Conservation (phyloP, 2,113 vertebrate species). For the Rhinopomastus cyanomelas region DNA sequence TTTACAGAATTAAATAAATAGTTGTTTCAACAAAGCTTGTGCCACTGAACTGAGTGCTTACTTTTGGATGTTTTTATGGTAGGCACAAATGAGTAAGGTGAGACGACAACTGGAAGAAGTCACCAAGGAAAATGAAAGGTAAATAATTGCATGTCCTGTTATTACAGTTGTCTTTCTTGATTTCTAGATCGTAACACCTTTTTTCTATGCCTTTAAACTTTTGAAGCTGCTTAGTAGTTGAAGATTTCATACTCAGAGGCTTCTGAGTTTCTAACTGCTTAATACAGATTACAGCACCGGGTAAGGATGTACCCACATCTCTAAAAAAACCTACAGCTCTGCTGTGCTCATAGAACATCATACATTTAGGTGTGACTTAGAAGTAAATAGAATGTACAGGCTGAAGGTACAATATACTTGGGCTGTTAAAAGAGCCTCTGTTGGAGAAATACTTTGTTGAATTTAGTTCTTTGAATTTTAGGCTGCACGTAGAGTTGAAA, state of each 20-base stretch:
- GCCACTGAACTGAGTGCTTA: background rate
- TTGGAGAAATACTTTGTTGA: background rate
- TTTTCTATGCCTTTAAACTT: background rate
- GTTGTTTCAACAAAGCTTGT: background rate
- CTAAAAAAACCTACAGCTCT: background rate
- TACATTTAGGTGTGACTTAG: background rate
- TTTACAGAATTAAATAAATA: background rate
- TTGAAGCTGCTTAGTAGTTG: background rate
- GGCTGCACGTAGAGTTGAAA: slow-evolving; percentile 86
- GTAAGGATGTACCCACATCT: background rate
- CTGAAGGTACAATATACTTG: background rate
- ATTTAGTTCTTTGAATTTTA: slow-evolving; percentile 48
- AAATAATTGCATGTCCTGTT: background rate
- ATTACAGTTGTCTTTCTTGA: background rate
- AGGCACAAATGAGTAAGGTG: slow-evolving; percentile 84
- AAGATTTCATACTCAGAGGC: background rate
- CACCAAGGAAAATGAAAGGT: slow-evolving; percentile 93
- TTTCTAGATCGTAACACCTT: background rate
- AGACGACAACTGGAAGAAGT: slow-evolving; percentile 85
- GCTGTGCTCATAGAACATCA: background rate
- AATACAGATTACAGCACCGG: background rate
- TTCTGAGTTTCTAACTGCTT: background rate
- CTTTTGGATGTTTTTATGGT: slow-evolving; percentile 28
- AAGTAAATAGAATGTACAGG: background rate
- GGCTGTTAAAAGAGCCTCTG: background rate